phyloP scores from a whole-genome alignment of 2,888 invertebrate species.

The Malacosoma neustria region DNA sequence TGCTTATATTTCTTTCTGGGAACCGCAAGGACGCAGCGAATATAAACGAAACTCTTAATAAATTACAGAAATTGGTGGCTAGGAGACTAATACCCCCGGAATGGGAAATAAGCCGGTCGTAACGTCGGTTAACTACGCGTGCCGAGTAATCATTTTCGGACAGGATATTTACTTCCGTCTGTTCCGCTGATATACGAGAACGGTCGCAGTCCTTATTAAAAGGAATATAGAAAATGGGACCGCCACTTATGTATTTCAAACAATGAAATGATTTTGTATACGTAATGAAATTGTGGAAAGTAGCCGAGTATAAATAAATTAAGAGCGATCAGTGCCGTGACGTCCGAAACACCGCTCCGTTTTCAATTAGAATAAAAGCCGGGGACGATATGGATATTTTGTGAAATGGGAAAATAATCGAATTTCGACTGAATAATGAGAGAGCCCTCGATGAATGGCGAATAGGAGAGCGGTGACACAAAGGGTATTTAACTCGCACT shows the following conservation, averaged over 20 bases:
- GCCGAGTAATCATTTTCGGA: slow-evolving; percentile 69
- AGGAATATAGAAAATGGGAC: slow-evolving; percentile 18
- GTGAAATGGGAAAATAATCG: slow-evolving; percentile 73
- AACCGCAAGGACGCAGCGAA: slow-evolving; percentile 29
- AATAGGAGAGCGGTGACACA: slow-evolving; percentile 59
- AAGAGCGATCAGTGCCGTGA: slow-evolving; percentile 41
- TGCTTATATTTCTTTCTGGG: slow-evolving; percentile 59
- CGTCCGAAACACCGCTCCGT: slow-evolving; percentile 49
- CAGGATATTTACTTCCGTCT: slow-evolving; percentile 68
- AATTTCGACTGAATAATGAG: slow-evolving; percentile 73
- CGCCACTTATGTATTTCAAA: background rate
- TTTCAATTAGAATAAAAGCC: slow-evolving; percentile 69
- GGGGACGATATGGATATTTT: slow-evolving; percentile 72
- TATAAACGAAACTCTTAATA: slow-evolving; percentile 64
- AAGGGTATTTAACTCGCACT: slow-evolving; percentile 74
- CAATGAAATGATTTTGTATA: slow-evolving; percentile 19
- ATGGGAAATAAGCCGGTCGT: slow-evolving; percentile 67
- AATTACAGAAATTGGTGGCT: slow-evolving; percentile 69
- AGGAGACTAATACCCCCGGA: slow-evolving; percentile 65
- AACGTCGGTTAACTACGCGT: slow-evolving; percentile 62
- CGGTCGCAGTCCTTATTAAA: slow-evolving; percentile 46
- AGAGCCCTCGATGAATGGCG: slow-evolving; percentile 62
- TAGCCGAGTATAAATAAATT: slow-evolving; percentile 47
- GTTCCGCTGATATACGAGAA: slow-evolving; percentile 46
- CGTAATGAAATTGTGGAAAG: slow-evolving; percentile 26